Evolutionary conservation across 2,113 vertebrate genomes (phyloP).

Genomic region (Pachypanchax playfairii): DNA sequence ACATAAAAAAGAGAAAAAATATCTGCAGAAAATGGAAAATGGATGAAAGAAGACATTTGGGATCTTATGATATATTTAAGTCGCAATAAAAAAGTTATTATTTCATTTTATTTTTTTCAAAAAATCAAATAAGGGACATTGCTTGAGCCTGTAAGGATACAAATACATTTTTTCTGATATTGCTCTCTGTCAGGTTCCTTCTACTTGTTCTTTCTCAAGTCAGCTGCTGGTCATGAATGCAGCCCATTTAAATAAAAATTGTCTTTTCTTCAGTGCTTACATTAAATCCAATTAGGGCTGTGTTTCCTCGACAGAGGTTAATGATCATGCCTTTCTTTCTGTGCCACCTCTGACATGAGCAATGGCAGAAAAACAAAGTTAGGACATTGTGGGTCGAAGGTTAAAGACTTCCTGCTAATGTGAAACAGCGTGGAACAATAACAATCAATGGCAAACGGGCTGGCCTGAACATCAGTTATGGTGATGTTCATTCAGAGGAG

Average conservation of each 20-base stretch:
- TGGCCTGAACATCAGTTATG: constrained; percentile 62
- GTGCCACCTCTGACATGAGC: constrained; percentile 60
- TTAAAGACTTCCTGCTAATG: constrained; percentile 71
- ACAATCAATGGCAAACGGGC: constrained; percentile 62
- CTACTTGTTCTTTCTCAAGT: constrained; percentile 19
- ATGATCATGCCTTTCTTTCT: constrained; percentile 51
- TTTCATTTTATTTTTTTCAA: neutral
- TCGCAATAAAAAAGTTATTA: constrained; percentile 11
- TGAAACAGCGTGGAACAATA: constrained; percentile 68
- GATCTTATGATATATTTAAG: constrained; percentile 43
- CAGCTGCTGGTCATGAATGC: constrained; percentile 25
- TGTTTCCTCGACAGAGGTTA: constrained; percentile 70
- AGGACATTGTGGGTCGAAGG: constrained; percentile 60
- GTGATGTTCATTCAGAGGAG: constrained; percentile 57
- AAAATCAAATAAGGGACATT: neutral
- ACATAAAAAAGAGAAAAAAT: constrained; percentile 56
- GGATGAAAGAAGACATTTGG: constrained; percentile 49
- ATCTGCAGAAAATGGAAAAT: constrained; percentile 65
- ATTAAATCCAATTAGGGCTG: constrained; percentile 67
- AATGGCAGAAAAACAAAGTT: constrained; percentile 64
- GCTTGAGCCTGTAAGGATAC: constrained; percentile 38
- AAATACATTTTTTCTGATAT: constrained; percentile 50
- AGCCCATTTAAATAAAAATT: constrained; percentile 44
- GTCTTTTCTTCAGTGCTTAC: constrained; percentile 35
- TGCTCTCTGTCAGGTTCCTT: constrained; percentile 52